These are phyloP conservation scores for Ricordea florida DNA, from an alignment of 92 coral and sea anemone genomes.

Conservation along the genomic window DNA sequence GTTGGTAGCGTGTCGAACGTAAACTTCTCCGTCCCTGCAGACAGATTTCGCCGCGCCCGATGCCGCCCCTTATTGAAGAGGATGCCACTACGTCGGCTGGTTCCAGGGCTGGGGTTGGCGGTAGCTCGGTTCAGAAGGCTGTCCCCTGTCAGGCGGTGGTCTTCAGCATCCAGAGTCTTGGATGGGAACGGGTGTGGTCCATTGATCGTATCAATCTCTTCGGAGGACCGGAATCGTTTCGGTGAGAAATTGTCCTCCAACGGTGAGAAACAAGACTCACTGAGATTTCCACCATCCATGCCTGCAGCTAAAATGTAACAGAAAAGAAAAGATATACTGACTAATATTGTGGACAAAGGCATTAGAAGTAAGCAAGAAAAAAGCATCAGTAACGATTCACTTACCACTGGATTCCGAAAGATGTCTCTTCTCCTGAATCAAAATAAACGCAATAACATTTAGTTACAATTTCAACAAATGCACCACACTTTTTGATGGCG, in stretches of 20 bases:
- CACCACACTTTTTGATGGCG: not conserved
- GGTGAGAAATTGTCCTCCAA: not conserved
- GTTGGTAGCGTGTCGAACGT: conserved; percentile 17
- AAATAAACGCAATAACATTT: not conserved
- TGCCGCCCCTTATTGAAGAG: conserved; percentile 94
- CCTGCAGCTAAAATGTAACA: conserved; percentile 30
- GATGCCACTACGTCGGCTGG: conserved; percentile 99
- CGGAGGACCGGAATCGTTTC: conserved; percentile 22
- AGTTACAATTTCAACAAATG: not conserved
- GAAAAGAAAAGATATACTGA: not conserved
- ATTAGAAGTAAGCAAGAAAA: not conserved
- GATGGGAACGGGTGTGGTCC: not conserved
- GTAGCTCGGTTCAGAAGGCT: conserved; percentile 59
- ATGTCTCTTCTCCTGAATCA: conserved; percentile 70
- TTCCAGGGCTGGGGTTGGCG: conserved; percentile 98
- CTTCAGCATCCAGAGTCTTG: conserved; percentile 20
- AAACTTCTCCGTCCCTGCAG: conserved; percentile 69
- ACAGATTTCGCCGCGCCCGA: conserved; percentile 87
- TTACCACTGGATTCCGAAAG: conserved; percentile 93
- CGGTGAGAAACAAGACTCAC: conserved; percentile 30
- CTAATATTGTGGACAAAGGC: not conserved
- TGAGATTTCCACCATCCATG: conserved; percentile 24
- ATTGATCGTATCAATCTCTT: conserved; percentile 6
- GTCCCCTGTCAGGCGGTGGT: conserved; percentile 23
- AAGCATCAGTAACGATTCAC: conserved; percentile 20